Percentiles rank a stretch among this genome's conserved stretches.
phyloP scores from a whole-genome alignment of 2,113 vertebrate species.

The Chloebia gouldiae region DNA sequence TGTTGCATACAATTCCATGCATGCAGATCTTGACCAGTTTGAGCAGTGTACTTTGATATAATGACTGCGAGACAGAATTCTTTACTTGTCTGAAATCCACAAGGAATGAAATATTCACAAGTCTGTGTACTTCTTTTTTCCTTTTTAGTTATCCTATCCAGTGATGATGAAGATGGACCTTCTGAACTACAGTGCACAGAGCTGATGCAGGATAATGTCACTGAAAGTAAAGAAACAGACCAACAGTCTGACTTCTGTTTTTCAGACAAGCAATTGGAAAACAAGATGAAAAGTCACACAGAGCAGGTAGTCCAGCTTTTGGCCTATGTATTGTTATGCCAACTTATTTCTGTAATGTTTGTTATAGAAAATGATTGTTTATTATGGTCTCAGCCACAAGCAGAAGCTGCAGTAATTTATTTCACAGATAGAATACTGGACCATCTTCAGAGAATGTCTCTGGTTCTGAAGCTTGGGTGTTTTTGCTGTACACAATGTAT shows the following conservation, averaged over 20 bases:
- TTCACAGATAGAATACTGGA: neutral
- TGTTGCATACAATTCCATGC: neutral
- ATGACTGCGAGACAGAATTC: neutral
- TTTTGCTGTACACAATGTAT: neutral
- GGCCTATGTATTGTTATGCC: neutral
- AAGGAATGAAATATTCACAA: neutral
- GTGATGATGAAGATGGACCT: conserved; percentile 78
- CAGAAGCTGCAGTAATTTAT: neutral
- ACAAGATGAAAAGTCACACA: neutral
- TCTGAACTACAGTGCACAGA: conserved; percentile 35
- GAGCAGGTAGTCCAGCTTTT: conserved; percentile 55
- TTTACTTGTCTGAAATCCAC: neutral
- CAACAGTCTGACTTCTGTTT: neutral
- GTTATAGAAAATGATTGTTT: neutral
- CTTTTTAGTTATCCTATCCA: conserved; percentile 79
- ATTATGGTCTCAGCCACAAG: neutral
- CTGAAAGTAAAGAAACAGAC: conserved; percentile 11
- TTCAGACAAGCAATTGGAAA: neutral
- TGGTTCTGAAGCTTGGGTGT: neutral
- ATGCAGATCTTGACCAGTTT: neutral
- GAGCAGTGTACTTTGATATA: neutral
- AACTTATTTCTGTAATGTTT: neutral
- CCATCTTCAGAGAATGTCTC: neutral
- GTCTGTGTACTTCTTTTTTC: neutral
- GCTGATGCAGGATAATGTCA: neutral